phyloP scores from a whole-genome alignment of 1,140 invertebrate species.

The Heliconius himera region DNA sequence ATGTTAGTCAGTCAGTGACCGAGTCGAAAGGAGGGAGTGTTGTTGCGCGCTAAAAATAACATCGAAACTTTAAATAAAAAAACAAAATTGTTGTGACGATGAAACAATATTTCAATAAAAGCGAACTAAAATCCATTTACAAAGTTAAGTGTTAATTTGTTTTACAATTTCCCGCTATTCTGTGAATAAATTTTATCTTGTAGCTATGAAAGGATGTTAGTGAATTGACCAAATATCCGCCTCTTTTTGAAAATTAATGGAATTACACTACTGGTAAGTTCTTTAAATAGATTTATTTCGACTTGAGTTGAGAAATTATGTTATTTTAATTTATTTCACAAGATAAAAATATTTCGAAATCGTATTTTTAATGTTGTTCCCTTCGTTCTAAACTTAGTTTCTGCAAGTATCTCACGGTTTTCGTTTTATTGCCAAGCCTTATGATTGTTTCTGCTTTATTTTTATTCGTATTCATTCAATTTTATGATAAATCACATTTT shows the following conservation, averaged over 20 bases:
- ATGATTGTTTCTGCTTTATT: conserved; percentile 5
- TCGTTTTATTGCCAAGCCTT: neutral
- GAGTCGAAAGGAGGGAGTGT: conserved; percentile 41
- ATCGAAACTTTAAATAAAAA: conserved; percentile 45
- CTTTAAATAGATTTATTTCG: conserved; percentile 12
- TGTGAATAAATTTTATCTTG: conserved; percentile 49
- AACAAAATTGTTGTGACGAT: conserved; percentile 51
- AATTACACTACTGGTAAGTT: conserved; percentile 56
- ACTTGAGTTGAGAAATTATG: neutral
- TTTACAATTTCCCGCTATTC: conserved; percentile 43
- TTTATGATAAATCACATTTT: neutral
- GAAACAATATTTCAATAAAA: conserved; percentile 45
- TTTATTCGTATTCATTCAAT: neutral
- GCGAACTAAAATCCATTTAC: neutral
- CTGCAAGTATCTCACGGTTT: neutral
- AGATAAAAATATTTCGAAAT: neutral
- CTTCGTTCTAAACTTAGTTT: neutral
- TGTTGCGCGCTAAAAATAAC: conserved; percentile 54
- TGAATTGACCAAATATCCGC: conserved; percentile 43
- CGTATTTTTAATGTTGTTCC: neutral
- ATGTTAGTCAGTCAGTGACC: conserved; percentile 43
- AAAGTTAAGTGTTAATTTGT: conserved; percentile 3
- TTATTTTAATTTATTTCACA: neutral
- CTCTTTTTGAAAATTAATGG: conserved; percentile 55
- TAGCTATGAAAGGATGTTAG: conserved; percentile 56